Percentiles rank a stretch among this genome's conserved stretches.
phyloP scores from a whole-genome alignment of 2,888 invertebrate species.

The Antheraea yamamai region DNA sequence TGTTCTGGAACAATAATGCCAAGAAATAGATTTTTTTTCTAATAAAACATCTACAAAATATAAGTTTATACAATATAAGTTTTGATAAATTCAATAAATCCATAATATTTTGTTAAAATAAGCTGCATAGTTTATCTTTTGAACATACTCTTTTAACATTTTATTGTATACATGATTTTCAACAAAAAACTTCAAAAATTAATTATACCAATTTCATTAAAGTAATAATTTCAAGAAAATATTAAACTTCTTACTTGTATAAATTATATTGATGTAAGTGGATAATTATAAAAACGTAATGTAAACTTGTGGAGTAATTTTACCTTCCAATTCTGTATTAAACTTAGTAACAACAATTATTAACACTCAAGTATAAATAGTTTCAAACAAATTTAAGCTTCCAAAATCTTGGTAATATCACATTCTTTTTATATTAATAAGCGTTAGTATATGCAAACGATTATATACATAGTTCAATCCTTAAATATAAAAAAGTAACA shows the following conservation, averaged over 20 bases:
- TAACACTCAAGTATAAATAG: slow-evolving; percentile 21
- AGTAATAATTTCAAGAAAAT: too few species aligned
- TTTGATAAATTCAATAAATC: background rate
- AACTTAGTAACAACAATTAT: background rate
- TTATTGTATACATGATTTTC: background rate
- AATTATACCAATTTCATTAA: too few species aligned
- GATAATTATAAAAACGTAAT: background rate
- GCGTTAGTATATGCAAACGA: slow-evolving; percentile 30
- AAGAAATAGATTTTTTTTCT: background rate
- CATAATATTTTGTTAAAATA: background rate
- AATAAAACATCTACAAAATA: background rate
- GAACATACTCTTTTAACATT: background rate
- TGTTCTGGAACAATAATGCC: background rate
- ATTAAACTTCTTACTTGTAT: too few species aligned
- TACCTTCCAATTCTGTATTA: background rate
- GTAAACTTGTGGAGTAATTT: background rate
- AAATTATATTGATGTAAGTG: background rate
- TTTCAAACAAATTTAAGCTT: slow-evolving; percentile 24
- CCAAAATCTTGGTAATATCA: slow-evolving; percentile 34
- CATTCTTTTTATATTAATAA: slow-evolving; percentile 32
- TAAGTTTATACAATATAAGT: background rate
- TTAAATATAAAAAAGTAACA: background rate
- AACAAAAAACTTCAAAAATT: too few species aligned
- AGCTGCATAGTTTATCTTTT: background rate
- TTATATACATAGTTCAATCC: slow-evolving; percentile 13